phyloP scores from a whole-genome alignment of 2,888 invertebrate species.

The Tachina lurida region DNA sequence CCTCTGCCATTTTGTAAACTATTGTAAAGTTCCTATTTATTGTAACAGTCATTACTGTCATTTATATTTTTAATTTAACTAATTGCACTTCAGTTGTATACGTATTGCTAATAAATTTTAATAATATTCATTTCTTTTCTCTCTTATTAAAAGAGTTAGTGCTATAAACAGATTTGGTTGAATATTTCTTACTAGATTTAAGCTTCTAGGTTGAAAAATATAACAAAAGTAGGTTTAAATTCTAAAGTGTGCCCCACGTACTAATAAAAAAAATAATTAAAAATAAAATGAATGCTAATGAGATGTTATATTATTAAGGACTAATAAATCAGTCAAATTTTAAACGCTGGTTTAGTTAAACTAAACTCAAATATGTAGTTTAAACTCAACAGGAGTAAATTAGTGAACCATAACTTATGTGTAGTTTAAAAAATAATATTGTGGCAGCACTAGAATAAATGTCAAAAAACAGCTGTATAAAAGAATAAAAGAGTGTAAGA shows the following conservation, averaged over 20 bases:
- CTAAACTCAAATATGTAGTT: no score
- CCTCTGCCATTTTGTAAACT: conserved; percentile 74
- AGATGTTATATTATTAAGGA: conserved; percentile 8
- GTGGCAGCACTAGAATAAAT: no score
- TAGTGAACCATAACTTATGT: no score
- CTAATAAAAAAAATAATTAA: conserved; percentile 3
- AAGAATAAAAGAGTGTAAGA: no score
- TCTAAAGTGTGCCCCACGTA: not conserved
- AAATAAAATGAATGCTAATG: conserved; percentile 66
- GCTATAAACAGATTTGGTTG: conserved; percentile 12
- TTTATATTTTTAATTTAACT: conserved; percentile 48
- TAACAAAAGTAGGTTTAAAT: conserved; percentile 11
- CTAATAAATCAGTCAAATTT: no score
- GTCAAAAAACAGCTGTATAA: no score
- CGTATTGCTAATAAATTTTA: conserved; percentile 57
- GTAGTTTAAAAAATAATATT: no score
- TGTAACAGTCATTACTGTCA: conserved; percentile 28
- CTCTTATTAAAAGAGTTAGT: conserved; percentile 11
- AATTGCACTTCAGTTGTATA: conserved; percentile 60
- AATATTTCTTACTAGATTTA: conserved; percentile 22
- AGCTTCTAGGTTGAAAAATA: conserved; percentile 25
- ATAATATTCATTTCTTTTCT: conserved; percentile 24
- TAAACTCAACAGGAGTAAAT: no score
- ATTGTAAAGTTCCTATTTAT: conserved; percentile 30
- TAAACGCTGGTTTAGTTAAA: no score